Conservation (phyloP, 2,797 vertebrate genomes). For the Cyclopterus lumpus region DNA sequence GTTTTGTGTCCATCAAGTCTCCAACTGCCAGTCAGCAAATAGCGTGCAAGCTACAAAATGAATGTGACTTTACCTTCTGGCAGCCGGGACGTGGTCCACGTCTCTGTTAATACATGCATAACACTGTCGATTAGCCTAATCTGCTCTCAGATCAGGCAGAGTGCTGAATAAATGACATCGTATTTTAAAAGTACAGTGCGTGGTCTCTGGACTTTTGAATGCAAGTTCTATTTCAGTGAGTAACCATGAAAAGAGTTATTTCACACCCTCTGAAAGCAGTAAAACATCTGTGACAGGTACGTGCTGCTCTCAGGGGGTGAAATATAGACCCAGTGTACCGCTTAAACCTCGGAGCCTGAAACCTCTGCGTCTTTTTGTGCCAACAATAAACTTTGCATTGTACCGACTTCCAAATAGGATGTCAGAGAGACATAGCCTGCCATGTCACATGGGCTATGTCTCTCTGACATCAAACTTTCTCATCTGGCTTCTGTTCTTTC, state of each 20-base stretch:
- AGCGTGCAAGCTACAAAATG: neutral
- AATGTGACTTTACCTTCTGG: neutral
- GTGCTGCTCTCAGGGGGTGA: neutral
- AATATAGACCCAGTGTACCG: slow-evolving; percentile 5
- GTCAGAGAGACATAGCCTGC: no score
- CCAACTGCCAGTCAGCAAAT: neutral
- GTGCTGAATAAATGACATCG: neutral
- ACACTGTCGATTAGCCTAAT: slow-evolving; percentile 7
- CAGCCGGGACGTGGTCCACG: neutral
- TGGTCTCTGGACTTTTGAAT: neutral
- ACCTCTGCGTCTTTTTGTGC: slow-evolving; percentile 25
- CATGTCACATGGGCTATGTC: no score
- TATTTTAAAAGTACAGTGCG: neutral
- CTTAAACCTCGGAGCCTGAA: slow-evolving; percentile 19
- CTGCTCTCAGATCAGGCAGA: neutral
- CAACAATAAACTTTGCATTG: slow-evolving; percentile 35
- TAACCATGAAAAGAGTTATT: slow-evolving; percentile 5
- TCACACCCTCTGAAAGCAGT: slow-evolving; percentile 20
- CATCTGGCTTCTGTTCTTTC: neutral
- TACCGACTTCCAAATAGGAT: neutral
- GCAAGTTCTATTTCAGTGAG: neutral
- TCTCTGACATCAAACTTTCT: slow-evolving; percentile 10
- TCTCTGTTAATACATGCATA: neutral
- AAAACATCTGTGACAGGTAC: slow-evolving; percentile 18
- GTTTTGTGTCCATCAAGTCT: neutral